Conservation (phyloP, 2,888 invertebrate genomes). For the Lamellibrachia satsuma region DNA sequence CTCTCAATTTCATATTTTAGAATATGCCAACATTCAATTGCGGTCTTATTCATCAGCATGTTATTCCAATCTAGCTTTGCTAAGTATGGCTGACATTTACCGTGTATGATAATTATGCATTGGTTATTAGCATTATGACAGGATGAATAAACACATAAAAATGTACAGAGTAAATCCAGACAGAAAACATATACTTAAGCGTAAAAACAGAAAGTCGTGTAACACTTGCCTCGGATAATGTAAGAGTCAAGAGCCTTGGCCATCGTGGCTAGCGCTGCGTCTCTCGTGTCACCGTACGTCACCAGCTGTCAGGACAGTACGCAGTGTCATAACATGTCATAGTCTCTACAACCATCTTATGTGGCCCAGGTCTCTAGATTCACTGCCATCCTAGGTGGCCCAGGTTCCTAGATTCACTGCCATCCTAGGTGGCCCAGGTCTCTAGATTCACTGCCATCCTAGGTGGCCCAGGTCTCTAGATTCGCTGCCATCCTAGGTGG, state of each 20-base stretch:
- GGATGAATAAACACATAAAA: background rate
- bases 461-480: no score
- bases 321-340: background rate
- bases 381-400: no score
- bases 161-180: background rate
- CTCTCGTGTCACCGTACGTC: slow-evolving; percentile 71
- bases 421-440: no score
- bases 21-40: no score
- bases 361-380: no score
- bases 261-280: slow-evolving; percentile 70
- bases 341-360: no score
- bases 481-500: no score
- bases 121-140: slow-evolving; percentile 8
- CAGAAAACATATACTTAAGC: background rate
- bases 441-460: no score
- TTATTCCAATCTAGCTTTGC: background rate
- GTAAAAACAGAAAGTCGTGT: no score
- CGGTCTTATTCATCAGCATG: no score
- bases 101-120: background rate
- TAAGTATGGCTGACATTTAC: background rate
- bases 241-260: slow-evolving; percentile 73
- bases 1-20: no score
- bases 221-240: slow-evolving; percentile 70
- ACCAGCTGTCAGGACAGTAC: slow-evolving; percentile 67
- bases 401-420: no score